Base-by-base conservation (phyloP, 2,888 invertebrate genomes). In the Hemithea aestivaria region DNA sequence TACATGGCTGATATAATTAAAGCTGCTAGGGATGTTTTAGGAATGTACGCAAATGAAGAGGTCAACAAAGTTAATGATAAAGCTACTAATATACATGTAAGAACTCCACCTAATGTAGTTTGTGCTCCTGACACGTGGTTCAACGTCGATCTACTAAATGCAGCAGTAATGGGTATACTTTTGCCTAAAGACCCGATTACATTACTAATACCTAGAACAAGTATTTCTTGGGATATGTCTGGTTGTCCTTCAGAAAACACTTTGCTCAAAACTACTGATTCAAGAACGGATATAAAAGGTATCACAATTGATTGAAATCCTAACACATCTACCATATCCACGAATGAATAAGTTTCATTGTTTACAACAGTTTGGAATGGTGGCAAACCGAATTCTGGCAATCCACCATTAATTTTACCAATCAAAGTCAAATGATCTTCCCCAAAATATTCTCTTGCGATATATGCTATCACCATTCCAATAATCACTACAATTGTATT, bases 1-100 rank as follows among this genome's bases (percentile, higher is more conserved):
- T 94, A 90, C 90, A 97, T 96, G n/a, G 97, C 96, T 10, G 93
- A 91, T 45, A 98, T 94, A 45, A 98, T 96, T 26, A 98, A 92
- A 2, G 94, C 94, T 0, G 96, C 93, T 32, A 98, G 82, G 0
- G 95, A 94, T 0, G 96, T 90, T 75, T 94, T 95, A 0, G 96
- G 96, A 57, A 96, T 95, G 64, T 89, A 96, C 57, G 92, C 91
- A 69, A 97, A 97, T 2, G 93, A 90, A 0, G 92, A 90, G 0
- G 97, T 96, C 10, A 97, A 82, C 47, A 94, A 90, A 20, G 91
- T 92, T 29, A 97, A 83, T 0, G 96, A 92, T 44, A 96, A 69
- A 26, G 96, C 77, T 2, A 97, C 92, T 36, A 96, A 76, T 12
- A 87, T 64, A 28, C 40, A 92, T 93, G 9, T 94, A 95, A 11